Percentiles rank a stretch among this genome's conserved stretches.
Evolutionary conservation across 2,113 vertebrate species (phyloP).

Genomic region (Orthonyx spaldingii): DNA sequence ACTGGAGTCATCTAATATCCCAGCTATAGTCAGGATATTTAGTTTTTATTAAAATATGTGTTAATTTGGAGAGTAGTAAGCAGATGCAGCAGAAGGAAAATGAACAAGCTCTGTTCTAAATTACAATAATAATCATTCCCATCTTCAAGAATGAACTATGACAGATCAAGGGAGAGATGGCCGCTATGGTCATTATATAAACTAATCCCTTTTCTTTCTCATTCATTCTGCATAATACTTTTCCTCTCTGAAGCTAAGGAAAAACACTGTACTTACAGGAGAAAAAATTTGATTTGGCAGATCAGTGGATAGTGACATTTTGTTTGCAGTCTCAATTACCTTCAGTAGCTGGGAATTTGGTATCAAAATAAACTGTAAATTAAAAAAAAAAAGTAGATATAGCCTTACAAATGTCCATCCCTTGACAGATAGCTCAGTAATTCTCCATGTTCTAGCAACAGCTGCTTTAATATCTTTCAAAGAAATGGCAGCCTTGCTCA

Average conservation of each 20-base stretch:
- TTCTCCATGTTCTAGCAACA: conserved; percentile 8
- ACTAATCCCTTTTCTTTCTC: conserved; percentile 14
- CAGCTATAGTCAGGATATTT: background rate
- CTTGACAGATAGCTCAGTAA: background rate
- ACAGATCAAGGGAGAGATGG: conserved; percentile 33
- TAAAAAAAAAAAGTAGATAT: background rate
- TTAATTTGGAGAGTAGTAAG: background rate
- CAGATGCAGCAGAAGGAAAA: background rate
- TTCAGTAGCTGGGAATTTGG: background rate
- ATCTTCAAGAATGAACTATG: background rate
- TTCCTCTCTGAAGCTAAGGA: conserved; percentile 5
- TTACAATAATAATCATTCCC: background rate
- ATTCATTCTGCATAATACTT: conserved; percentile 8
- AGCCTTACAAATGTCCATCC: background rate
- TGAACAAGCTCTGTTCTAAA: background rate
- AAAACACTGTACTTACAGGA: background rate
- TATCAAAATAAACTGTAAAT: conserved; percentile 19
- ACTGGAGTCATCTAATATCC: background rate
- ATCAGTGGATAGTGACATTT: conserved; percentile 25
- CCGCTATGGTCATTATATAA: conserved; percentile 1
- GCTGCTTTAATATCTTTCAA: conserved; percentile 36
- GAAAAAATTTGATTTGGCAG: conserved; percentile 42
- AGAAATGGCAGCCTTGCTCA: conserved; percentile 16
- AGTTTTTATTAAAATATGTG: background rate
- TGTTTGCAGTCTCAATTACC: conserved; percentile 50